Base-by-base conservation (phyloP, 2,888 invertebrate genomes). In the Zygogramma bicolorata region DNA sequence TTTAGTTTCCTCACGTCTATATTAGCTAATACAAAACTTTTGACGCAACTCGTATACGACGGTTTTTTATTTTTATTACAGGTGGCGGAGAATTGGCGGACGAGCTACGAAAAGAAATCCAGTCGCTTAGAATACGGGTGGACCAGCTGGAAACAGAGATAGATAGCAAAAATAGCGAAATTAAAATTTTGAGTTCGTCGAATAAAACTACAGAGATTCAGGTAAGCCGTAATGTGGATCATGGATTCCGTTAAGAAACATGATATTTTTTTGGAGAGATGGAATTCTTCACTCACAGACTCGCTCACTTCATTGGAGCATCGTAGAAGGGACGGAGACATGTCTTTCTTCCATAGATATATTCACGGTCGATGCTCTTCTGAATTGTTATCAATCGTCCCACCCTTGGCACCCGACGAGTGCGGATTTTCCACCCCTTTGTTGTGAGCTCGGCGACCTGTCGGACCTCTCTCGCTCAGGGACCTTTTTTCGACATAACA, bases 141-240 rank as follows among this genome's bases (percentile, higher is more conserved):
- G 96, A 96, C 80, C 93, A 93, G 80, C 88, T 96, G 71, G 95
- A 96, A 85, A 90, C 92, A 15, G 96, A 97, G 84, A 85, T 96
- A 65, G 93, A 94, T 83, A 92, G 91, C 84, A 95, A 95, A 88
- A 96, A 95, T 84, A 93, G 94, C 74, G 97, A 97, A 88, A 88
- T 95, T 68, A 93, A 92, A 85, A 88, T 90, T 78, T 80, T 92
- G 83, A 80, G 90, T 86, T 84, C 88, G n/a, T 78, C 81, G 29
- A 83, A 84, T 34, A 85, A 84, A 79, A 74, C 81, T 25, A 78
- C 83, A 3, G 86, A 86, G 71, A 74, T 82, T 22, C 83, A 83
- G 78, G 73, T 73, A 38, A 70, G 65, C 15, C 15, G n/a, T 2
- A 4, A 10, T 38, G n/a, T 38, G 13, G 3, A 38, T 10, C 13